Evolutionary conservation across 2,797 vertebrate species (phyloP), one percentile per base, ranked within the genome.

Genomic region (Cercopithecus mitis): DNA sequence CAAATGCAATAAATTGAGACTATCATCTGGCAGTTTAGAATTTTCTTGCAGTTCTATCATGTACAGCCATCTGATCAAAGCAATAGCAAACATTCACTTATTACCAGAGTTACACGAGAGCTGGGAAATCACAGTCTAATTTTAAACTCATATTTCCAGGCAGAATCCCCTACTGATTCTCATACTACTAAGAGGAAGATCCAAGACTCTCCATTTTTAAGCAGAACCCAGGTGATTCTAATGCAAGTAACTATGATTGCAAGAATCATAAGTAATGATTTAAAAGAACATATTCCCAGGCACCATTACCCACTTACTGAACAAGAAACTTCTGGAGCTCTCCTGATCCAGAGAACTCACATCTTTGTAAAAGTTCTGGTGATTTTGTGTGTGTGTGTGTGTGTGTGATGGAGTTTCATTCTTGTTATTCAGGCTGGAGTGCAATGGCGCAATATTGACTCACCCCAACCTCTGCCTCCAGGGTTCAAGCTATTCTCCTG

Each of bases 41-140:
- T 90, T 88, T 97, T 88, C 50, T 73, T 80, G 36, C 41, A 36
- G 70, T 73, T 96, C 39, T 87, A 25, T 90, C 45, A 67, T 45
- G 2, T 15, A 47, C 5, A 88, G n/a, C 12, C n/a, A 55, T 52
- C 25, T 47, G 47, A 95, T 41, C 5, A 20, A 79, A 58, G n/a
- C 36, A 70, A 87, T 20, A 70, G 58, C 27, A 76, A 77, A 20
- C 33, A 67, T 47, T 94, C 22, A 75, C 10, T 94, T 90, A 73
- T 27, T 70, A 50, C 15, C 20, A 82, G 45, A 47, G 4, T 73
- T 94, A 50, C 36, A n/a, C 70, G 57, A 72, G 20, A 96, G 36
- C 3, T 58, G 61, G 87, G 75, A 88, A 92, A 87, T 50, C 25
- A 13, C 1, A 24, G 6, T 25, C 52, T 72, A 73, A 79, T 39